These are phyloP conservation scores for Megalopta genalis DNA, from an alignment of 1,140 invertebrate genomes.

Conservation along the genomic window DNA sequence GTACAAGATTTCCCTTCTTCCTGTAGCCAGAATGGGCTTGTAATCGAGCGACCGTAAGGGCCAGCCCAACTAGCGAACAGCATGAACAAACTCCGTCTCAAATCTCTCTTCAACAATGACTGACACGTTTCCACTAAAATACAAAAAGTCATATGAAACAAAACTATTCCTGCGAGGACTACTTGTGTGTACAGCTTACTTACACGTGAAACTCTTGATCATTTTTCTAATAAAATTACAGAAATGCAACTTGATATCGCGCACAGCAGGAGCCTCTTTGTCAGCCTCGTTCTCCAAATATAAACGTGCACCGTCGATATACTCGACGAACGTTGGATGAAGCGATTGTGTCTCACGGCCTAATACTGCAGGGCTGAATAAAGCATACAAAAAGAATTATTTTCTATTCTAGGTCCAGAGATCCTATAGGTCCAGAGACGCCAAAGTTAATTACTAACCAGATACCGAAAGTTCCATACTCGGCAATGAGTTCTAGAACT, in stretches of 20 bases:
- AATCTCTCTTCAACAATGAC: constrained; percentile 91
- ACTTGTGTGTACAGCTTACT: constrained; percentile 73
- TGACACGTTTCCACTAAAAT: constrained; percentile 91
- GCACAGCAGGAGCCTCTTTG: constrained; percentile 89
- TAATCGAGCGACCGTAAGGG: constrained; percentile 85
- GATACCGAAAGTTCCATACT: constrained; percentile 94
- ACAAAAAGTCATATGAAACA: constrained; percentile 30
- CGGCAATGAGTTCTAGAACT: constrained; percentile 94
- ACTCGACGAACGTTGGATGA: constrained; percentile 94
- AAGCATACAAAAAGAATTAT: constrained; percentile 22
- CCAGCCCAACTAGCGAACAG: constrained; percentile 97
- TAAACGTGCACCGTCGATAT: constrained; percentile 95
- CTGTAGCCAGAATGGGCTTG: constrained; percentile 64
- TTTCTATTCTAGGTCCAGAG: no score
- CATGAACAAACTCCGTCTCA: constrained; percentile 92
- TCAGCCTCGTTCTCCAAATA: constrained; percentile 95
- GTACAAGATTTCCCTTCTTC: constrained; percentile 80
- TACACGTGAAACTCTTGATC: constrained; percentile 94
- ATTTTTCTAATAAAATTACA: constrained; percentile 96
- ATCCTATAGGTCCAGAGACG: background rate
- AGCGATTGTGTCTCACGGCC: constrained; percentile 91
- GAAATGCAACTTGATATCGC: constrained; percentile 95
- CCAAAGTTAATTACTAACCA: constrained; percentile 81
- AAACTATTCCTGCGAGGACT: constrained; percentile 8
- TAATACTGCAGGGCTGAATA: constrained; percentile 87